Conservation (phyloP, 2,797 vertebrate species). For the Yasuhikotakia modesta region DNA sequence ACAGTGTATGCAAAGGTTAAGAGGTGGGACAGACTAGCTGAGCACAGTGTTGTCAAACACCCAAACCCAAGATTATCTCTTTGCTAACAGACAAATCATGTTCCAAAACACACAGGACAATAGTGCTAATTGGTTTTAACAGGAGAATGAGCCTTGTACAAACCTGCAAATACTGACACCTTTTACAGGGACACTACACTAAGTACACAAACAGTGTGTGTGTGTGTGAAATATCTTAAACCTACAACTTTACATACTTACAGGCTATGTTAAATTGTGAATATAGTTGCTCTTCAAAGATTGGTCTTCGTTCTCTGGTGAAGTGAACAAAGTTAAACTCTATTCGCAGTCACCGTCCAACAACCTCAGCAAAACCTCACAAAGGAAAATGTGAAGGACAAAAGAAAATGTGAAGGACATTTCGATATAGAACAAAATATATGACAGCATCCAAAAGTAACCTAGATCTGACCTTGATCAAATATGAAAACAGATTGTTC, state of each 20-base stretch:
- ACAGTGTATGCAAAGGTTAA: neutral
- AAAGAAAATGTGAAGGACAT: slow-evolving; percentile 20
- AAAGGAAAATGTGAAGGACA: slow-evolving; percentile 27
- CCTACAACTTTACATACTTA: too few species aligned
- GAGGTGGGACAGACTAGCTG: slow-evolving; percentile 32
- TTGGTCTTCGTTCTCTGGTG: neutral
- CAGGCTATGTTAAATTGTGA: too few species aligned
- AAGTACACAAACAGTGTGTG: neutral
- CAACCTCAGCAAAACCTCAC: neutral
- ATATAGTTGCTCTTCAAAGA: neutral
- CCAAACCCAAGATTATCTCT: slow-evolving; percentile 30
- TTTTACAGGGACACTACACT: slow-evolving; percentile 3
- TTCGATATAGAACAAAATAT: slow-evolving; percentile 33
- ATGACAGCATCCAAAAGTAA: slow-evolving; percentile 32
- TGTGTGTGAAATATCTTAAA: neutral
- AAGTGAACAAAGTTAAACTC: neutral
- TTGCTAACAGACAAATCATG: slow-evolving; percentile 40
- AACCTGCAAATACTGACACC: slow-evolving; percentile 52
- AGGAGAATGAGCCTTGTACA: slow-evolving; percentile 47
- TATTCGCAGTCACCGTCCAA: neutral
- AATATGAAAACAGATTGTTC: slow-evolving; percentile 37
- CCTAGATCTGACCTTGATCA: slow-evolving; percentile 29
- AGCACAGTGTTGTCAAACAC: slow-evolving; percentile 42
- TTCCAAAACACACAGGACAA: slow-evolving; percentile 42
- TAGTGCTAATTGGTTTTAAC: slow-evolving; percentile 47